Evolutionary conservation across 64 coral and sea anemone species (phyloP), one percentile per base, ranked within the genome.

Genomic region (Dendronephthya gigantea): DNA sequence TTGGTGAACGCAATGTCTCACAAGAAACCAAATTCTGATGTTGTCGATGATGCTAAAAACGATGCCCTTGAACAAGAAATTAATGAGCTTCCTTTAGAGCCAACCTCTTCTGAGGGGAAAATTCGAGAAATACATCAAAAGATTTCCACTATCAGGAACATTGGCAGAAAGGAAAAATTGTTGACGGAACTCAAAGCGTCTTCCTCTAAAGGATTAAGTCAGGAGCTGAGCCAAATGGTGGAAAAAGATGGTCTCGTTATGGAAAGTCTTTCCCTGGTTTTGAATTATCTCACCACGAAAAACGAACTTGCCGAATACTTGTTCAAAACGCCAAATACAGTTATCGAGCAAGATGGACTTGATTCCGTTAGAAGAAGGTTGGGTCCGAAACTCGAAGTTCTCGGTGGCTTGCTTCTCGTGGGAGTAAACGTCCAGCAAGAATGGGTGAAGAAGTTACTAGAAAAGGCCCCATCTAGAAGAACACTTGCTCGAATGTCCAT

Each of bases 331-430:
- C n/a, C 85, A 1, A 29, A 69, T 2, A 81, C 87, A 50, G 75
- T 22, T 23, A 28, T 87, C 5, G 31, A 27, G 14, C 16, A 87
- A 25, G 58, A 87, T 0, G 85, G 84, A 33, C 50, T 91, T 39
- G 48, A 56, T 31, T 19, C 55, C 3, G 36, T 91, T 0, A 74
- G 47, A 68, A 83, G 81, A 41, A 50, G 81, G 51, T 35, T 91
- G 17, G 85, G 85, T 74, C 90, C 81, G 39, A 65, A 76, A 22
- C 85, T 91, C 0, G 90, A 91, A 84, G 85, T 91, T 1, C 58
- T 87, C 76, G 90, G 90, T 74, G 85, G 58, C 4, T 56, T 91
- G 49, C 37, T 4, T 15, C 30, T 23, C 39, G 31, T 39, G 50
- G 59, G 43, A n/a, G n/a, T 83, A 32, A 81, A 87, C 35, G 35